These are phyloP conservation scores for Aythya fuligula DNA, from an alignment of 2,797 vertebrate genomes.

Conservation along the genomic window DNA sequence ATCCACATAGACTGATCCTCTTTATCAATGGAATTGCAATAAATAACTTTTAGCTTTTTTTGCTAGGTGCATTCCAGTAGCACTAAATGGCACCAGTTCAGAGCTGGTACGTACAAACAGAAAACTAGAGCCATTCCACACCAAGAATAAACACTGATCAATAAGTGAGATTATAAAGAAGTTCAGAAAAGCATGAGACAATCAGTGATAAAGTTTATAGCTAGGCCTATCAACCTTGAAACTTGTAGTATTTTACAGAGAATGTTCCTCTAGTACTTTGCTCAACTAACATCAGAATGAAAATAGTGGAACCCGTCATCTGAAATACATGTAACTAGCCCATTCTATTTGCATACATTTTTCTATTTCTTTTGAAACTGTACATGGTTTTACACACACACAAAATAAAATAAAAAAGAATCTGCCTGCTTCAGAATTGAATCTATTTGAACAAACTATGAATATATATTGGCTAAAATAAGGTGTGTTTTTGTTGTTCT, in stretches of 20 bases:
- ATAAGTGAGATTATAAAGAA: neutral
- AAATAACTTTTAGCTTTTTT: neutral
- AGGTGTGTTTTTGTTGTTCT: neutral
- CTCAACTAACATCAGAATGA: neutral
- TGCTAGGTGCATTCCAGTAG: neutral
- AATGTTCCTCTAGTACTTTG: neutral
- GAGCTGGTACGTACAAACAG: neutral
- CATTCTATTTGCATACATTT: neutral
- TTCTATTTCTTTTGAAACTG: neutral
- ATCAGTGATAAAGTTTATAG: neutral
- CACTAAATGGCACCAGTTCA: neutral
- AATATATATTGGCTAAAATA: conserved; percentile 58
- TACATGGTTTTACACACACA: neutral
- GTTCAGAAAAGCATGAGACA: neutral
- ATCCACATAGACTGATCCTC: neutral
- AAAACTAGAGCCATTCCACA: neutral
- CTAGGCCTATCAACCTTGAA: neutral
- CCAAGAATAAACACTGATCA: neutral
- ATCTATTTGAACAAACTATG: neutral
- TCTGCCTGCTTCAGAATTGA: neutral
- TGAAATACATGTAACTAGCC: neutral
- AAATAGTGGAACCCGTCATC: neutral
- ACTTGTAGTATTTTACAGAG: neutral
- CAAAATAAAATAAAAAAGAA: no score
- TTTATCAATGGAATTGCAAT: neutral